A percentile compares a stretch with the other conserved stretches of the same genome.
Conservation (phyloP, 2,113 vertebrate genomes). For the Emydocephalus ijimae region DNA sequence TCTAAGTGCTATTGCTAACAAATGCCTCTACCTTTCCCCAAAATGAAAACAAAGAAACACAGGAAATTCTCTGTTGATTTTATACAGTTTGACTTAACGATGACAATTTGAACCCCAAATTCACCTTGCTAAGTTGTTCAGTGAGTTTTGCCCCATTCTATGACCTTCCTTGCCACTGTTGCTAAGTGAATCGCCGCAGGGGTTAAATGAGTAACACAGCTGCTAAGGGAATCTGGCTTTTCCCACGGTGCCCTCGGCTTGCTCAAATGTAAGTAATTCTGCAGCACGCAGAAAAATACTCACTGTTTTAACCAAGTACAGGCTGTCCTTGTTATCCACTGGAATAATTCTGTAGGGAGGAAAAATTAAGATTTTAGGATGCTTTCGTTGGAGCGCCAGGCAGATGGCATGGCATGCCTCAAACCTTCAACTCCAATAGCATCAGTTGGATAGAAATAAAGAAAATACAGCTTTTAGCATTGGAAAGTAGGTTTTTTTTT, state of each 20-base stretch:
- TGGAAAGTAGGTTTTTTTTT: background rate
- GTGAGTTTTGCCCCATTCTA: no score
- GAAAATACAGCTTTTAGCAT: no score
- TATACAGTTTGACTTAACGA: no score
- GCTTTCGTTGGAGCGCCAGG: background rate
- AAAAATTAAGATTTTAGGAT: background rate
- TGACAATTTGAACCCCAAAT: no score
- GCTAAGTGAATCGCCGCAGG: background rate
- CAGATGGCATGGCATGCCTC: no score
- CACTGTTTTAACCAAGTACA: slow-evolving; percentile 87
- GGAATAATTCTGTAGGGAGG: slow-evolving; percentile 74
- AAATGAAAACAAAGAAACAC: no score
- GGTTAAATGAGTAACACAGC: background rate
- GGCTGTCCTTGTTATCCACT: slow-evolving; percentile 77
- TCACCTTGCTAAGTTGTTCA: no score
- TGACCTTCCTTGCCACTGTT: no score
- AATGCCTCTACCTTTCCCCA: no score
- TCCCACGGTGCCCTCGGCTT: background rate
- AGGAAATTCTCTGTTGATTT: no score
- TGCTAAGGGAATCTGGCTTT: no score
- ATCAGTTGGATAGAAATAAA: background rate
- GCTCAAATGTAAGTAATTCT: background rate
- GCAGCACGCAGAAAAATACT: slow-evolving; percentile 52
- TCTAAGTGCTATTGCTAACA: no score
- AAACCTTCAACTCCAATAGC: background rate